Evolutionary conservation across 23 tunicate species (phyloP).

Genomic region (Oikopleura vanhoeffeni): DNA sequence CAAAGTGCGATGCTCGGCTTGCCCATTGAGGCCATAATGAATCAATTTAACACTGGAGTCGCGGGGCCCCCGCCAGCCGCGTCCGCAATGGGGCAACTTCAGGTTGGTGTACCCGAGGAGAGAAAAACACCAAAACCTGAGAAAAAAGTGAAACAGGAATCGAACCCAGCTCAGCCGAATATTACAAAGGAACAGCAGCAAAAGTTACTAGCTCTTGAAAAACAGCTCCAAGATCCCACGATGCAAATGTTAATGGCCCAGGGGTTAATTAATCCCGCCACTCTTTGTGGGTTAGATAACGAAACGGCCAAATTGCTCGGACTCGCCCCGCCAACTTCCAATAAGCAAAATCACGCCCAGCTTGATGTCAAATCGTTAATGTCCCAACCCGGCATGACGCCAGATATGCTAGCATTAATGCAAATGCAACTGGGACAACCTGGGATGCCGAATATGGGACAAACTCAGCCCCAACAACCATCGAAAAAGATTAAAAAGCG

Average conservation of each 20-base stretch:
- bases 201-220: constrained; percentile 1
- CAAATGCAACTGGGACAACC: background rate
- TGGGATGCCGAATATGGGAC: background rate
- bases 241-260: background rate
- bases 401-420: background rate
- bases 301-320: constrained; percentile 2
- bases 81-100: background rate
- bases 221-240: constrained; percentile 4
- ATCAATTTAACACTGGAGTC: background rate
- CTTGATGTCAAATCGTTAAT: background rate
- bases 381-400: constrained; percentile 7
- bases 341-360: background rate
- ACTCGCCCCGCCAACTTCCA: background rate
- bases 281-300: background rate
- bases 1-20: background rate
- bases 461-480: background rate
- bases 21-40: constrained; percentile 1
- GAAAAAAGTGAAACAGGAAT: background rate
- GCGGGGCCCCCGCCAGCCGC: background rate
- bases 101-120: background rate
- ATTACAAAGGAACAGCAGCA: background rate
- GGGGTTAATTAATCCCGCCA: background rate
- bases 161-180: background rate
- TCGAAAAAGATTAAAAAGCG: background rate
- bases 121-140: background rate